phyloP scores from a whole-genome alignment of 2,797 vertebrate genomes.

The Acanthurus tractus region DNA sequence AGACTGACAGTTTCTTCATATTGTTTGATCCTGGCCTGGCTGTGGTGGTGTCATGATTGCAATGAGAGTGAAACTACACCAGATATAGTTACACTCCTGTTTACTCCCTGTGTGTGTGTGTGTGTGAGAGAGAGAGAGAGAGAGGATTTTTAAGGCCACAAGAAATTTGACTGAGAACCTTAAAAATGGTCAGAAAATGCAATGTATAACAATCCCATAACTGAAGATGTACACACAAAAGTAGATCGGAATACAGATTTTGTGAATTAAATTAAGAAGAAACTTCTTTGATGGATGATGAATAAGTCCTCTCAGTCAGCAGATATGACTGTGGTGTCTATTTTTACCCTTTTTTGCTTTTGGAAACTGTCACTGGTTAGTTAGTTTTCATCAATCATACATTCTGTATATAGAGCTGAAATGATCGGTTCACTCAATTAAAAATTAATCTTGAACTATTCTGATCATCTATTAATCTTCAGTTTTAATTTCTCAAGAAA shows the following conservation, averaged over 20 bases:
- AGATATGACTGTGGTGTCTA: constrained; percentile 60
- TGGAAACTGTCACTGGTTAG: constrained; percentile 33
- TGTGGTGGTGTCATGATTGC: background rate
- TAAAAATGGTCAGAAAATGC: constrained; percentile 7
- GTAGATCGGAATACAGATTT: constrained; percentile 16
- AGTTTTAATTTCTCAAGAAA: background rate
- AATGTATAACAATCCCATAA: background rate
- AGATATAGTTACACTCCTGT: background rate
- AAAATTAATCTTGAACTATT: constrained; percentile 18
- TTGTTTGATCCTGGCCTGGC: background rate
- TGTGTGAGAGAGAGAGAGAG: background rate
- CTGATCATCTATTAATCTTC: background rate
- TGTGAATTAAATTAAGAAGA: constrained; percentile 38
- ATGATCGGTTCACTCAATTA: constrained; percentile 11
- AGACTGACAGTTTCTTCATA: background rate
- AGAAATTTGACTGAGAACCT: background rate
- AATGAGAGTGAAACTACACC: background rate
- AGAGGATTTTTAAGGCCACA: background rate
- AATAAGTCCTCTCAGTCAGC: constrained; percentile 35
- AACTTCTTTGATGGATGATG: constrained; percentile 24
- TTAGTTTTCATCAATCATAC: constrained; percentile 28
- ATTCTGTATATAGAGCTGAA: constrained; percentile 17
- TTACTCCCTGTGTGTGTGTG: too few relatives aligned
- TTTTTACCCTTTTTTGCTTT: constrained; percentile 57
- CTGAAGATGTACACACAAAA: background rate